Base-by-base conservation (phyloP, 2,888 invertebrate genomes). In the Maniola hyperantus region DNA sequence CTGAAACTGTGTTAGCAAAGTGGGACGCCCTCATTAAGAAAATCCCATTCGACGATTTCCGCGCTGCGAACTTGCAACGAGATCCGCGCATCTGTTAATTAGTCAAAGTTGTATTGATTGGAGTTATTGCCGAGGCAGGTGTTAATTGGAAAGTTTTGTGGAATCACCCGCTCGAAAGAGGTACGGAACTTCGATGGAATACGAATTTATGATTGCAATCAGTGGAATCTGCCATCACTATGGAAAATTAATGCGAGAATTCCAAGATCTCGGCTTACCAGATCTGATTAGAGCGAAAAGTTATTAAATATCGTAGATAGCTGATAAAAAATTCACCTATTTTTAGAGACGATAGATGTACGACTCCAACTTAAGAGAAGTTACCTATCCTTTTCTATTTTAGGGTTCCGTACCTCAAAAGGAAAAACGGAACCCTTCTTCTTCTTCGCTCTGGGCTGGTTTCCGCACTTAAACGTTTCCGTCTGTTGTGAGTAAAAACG, bases 191-290 rank as follows among this genome's bases (percentile, higher is more conserved):
- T 48, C 7, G 50, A 51, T 36, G n/a, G 18, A 42, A 42, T 42
- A 36, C 44, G 46, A 58, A 69, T 64, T 69, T 64, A 58, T 69
- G 61, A 69, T 66, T 64, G 60, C 64, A 62, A 66, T 69, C 64
- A 64, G 64, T 58, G 54, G 48, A 60, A 66, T 59, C 63, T n/a
- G 54, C 46, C 42, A 15, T 42, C 34, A 48, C 15, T 50, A 13
- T 8, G 33, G 13, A 46, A n/a, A 59, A n/a, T 59, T 48, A 48
- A 48, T 26, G 13, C 11, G 50, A 13, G 13, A 51, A 48, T 48
- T 18, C 6, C 18, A 18, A 18, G 48, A 18, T 51, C 18, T 48
- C 8, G 2, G 18, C 15, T 15, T 8, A 18, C 15, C 50, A 50
- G 50, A 50, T 50, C 20, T 44, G 26, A 26, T 26, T 26, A 2